These are phyloP conservation scores for Engystomops pustulosus DNA, from an alignment of 2,113 vertebrate genomes.

Conservation along the genomic window DNA sequence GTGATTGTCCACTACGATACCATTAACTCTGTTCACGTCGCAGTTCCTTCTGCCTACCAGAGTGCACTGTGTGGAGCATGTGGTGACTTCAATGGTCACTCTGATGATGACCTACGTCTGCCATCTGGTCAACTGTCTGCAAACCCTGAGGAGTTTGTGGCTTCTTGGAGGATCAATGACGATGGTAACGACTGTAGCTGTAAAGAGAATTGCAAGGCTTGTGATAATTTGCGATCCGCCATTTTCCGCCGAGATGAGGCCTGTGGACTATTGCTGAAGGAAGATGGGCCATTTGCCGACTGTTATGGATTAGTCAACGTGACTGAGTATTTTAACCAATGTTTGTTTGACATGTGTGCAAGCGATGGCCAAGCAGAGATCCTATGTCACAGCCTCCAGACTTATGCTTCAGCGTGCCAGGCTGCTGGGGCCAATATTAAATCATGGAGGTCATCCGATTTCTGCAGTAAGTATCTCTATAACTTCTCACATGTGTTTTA, in stretches of 20 bases:
- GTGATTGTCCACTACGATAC: slow-evolving; percentile 72
- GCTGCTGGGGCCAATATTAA: slow-evolving; percentile 66
- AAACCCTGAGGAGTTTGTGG: slow-evolving; percentile 65
- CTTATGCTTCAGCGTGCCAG: slow-evolving; percentile 73
- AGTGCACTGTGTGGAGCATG: slow-evolving; percentile 72
- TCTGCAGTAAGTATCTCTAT: slow-evolving; percentile 69
- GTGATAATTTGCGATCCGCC: slow-evolving; percentile 59
- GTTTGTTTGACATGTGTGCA: slow-evolving; percentile 73
- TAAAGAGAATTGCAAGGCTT: slow-evolving; percentile 64
- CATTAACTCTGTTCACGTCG: slow-evolving; percentile 68
- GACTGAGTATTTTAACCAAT: slow-evolving; percentile 66
- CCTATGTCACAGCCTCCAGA: slow-evolving; percentile 71
- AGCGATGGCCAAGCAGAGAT: slow-evolving; percentile 63
- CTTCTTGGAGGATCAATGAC: slow-evolving; percentile 65
- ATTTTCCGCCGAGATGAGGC: slow-evolving; percentile 56
- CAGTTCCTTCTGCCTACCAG: slow-evolving; percentile 70
- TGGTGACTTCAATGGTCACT: slow-evolving; percentile 71
- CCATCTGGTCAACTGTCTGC: slow-evolving; percentile 59
- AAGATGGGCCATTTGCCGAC: slow-evolving; percentile 69
- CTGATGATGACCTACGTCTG: slow-evolving; percentile 68
- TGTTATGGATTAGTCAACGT: slow-evolving; percentile 70
- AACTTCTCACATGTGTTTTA: no score
- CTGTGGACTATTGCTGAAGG: slow-evolving; percentile 70
- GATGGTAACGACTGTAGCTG: slow-evolving; percentile 65
- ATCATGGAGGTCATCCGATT: slow-evolving; percentile 71